phyloP scores from a whole-genome alignment of 2,888 invertebrate genomes.

The Labia minor region DNA sequence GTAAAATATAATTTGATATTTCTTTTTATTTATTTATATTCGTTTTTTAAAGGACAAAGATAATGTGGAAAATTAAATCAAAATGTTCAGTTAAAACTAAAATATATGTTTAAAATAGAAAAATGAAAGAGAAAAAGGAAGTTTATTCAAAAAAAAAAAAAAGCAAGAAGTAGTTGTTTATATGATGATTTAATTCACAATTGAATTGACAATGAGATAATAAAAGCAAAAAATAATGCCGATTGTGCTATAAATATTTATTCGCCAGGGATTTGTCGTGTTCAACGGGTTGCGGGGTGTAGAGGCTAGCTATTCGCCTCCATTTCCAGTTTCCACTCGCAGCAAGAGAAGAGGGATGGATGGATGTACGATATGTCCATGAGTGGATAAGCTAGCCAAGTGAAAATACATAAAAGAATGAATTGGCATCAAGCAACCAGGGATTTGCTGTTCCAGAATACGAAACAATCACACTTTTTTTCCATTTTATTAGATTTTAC shows the following conservation, averaged over 20 bases:
- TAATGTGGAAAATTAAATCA: too few relatives aligned
- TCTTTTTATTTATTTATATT: too few relatives aligned
- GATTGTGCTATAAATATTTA: constrained; percentile 13
- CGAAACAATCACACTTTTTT: constrained; percentile 2
- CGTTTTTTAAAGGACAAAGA: too few relatives aligned
- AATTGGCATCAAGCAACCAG: not conserved
- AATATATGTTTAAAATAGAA: too few relatives aligned
- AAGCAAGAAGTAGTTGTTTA: not conserved
- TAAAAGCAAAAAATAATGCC: constrained; percentile 6
- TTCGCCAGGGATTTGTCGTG: not conserved
- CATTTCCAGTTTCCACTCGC: not conserved
- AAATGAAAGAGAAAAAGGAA: too few relatives aligned
- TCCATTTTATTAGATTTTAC: constrained; percentile 4
- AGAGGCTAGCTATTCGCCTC: not conserved
- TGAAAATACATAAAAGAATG: constrained; percentile 13
- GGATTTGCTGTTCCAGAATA: constrained; percentile 5
- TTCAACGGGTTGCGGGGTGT: not conserved
- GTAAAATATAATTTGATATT: too few relatives aligned
- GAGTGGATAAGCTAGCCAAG: constrained; percentile 1
- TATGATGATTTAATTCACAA: constrained; percentile 13
- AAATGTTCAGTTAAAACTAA: too few relatives aligned
- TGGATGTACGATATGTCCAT: not conserved
- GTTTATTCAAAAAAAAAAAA: not conserved
- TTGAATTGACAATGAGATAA: constrained; percentile 7
- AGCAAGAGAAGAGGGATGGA: not conserved